Base-by-base conservation (phyloP, 2,888 invertebrate species). In the Netelia inedita region DNA sequence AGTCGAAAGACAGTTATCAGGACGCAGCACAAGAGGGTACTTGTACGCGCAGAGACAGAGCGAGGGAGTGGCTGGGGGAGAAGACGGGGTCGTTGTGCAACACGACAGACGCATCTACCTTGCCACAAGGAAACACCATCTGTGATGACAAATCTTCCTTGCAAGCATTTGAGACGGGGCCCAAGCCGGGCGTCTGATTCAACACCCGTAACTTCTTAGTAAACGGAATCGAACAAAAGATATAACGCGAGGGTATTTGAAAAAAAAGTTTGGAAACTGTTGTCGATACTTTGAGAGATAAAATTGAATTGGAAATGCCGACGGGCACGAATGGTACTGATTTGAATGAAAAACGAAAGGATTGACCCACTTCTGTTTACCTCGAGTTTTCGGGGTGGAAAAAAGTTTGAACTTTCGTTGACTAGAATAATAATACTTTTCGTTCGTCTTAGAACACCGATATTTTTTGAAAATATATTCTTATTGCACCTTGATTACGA, bases 1-100 rank as follows among this genome's bases (percentile, higher is more conserved):
- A 61, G 71, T 65, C 75, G 57, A 23, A 71, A 78, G 35, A 72
- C 61, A 80, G 75, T 80, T 83, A 83, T 83, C 75, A 68, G 75
- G 80, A 76, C 9, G 59, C 11, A 59, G 66, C 83, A 83, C 66
- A 65, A 66, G 23, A 35, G 72, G 59, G 35, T 76, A 59, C 66
- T 59, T 21, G 59, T 68, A 43, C 46, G 68, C 43, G 41, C 16
- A 72, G 23, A 23, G 61, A 71, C 65, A 41, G 41, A 6, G 65
- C 3, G 16, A 41, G 16, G 2, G 65, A n/a, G n/a, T 41, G 14
- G 19, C 3, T 28, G 19, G 41, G 19, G 16, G 35, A 65, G n/a
- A 19, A 11, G 43, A 2, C 43, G 65, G 11, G 57, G 16, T 57
- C 16, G 8, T 23, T 21, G 23, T 75, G 16, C 23, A 19, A 23